Conservation (phyloP, 35 echinoderm and acorn worm genomes). For the Hemicentrotus pulcherrimus region DNA sequence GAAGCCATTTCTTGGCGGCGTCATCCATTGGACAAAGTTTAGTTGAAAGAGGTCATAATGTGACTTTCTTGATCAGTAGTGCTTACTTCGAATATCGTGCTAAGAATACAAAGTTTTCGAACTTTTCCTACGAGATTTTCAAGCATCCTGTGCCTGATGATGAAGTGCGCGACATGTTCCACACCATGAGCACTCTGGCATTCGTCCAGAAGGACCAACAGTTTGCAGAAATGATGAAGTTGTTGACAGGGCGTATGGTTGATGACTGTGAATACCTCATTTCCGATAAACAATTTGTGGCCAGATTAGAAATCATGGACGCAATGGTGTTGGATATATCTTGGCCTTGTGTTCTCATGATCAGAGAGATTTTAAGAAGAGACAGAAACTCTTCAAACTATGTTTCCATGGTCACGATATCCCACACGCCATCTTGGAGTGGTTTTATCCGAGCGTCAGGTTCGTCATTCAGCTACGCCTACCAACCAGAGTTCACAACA, state of each 20-base stretch:
- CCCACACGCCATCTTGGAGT: constrained; percentile 20
- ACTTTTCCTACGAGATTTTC: constrained; percentile 17
- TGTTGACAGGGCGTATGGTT: background rate
- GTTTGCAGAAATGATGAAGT: background rate
- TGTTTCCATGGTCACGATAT: background rate
- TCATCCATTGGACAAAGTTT: constrained; percentile 9
- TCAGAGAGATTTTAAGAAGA: background rate
- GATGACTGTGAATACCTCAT: background rate
- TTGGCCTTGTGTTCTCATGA: background rate
- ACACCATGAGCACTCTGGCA: constrained; percentile 34
- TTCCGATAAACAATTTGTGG: background rate
- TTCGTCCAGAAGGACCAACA: constrained; percentile 27
- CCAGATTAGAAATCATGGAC: background rate
- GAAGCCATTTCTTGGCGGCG: constrained; percentile 35
- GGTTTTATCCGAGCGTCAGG: background rate
- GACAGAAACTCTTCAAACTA: background rate
- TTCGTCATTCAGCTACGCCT: background rate
- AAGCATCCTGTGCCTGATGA: background rate
- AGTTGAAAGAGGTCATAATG: background rate
- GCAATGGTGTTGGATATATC: background rate
- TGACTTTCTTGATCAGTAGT: constrained; percentile 13
- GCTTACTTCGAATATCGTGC: background rate
- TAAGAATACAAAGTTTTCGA: background rate
- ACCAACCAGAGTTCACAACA: constrained; percentile 11
- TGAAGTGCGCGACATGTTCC: constrained; percentile 35